A percentile compares a stretch with the other conserved stretches of the same genome.
Evolutionary conservation across 2,888 invertebrate genomes (phyloP).

Genomic region (Apocheima hispidaria): DNA sequence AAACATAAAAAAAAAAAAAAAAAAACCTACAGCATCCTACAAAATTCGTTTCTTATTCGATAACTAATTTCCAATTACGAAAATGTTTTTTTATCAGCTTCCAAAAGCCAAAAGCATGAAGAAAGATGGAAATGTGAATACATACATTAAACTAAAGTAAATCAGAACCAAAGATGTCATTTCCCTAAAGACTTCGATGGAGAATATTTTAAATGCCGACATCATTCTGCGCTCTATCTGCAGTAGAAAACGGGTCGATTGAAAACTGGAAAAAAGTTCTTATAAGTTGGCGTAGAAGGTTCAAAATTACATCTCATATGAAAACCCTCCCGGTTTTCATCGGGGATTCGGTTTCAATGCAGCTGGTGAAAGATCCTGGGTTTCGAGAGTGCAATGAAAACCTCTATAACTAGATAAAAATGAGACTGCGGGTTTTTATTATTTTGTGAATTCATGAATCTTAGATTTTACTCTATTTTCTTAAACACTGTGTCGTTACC

Average conservation of each 20-base stretch:
- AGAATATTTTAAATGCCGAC: conserved; percentile 10
- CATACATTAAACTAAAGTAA: conserved; percentile 10
- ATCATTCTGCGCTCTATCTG: neutral
- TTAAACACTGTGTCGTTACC: too few relatives aligned
- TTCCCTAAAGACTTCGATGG: conserved; percentile 3
- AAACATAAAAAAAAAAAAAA: too few relatives aligned
- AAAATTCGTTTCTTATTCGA: too few relatives aligned
- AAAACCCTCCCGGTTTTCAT: neutral
- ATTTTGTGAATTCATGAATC: too few relatives aligned
- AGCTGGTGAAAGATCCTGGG: neutral
- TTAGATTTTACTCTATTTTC: too few relatives aligned
- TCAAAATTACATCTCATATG: conserved; percentile 4
- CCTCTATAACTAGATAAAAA: too few relatives aligned
- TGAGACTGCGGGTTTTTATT: too few relatives aligned
- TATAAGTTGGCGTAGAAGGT: neutral
- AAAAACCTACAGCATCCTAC: too few relatives aligned
- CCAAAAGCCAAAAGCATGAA: neutral
- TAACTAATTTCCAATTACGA: too few relatives aligned
- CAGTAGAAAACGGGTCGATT: neutral
- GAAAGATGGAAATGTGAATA: neutral
- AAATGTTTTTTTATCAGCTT: too few relatives aligned
- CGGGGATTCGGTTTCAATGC: conserved; percentile 15
- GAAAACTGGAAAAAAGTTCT: neutral
- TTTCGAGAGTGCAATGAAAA: neutral
- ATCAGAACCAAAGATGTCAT: neutral